Evolutionary conservation across 2,888 invertebrate species (phyloP), one percentile per base, ranked within the genome.

Genomic region (Caenorhabditis wallacei): DNA sequence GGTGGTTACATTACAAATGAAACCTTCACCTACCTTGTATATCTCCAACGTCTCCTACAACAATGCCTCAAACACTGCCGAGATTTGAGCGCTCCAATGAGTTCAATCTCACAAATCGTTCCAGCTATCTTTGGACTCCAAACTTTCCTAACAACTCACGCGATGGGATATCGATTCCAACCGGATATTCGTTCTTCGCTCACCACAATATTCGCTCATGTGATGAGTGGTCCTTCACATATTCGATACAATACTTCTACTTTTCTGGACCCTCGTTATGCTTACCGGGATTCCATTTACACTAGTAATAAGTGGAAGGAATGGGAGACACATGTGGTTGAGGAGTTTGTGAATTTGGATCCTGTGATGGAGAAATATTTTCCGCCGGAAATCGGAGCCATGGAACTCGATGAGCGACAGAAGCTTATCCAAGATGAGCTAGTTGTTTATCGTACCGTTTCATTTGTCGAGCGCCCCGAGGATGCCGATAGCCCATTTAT

Each of bases 41-140:
- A 57, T 20, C 43, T 70, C 18, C 56, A 57, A 26, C 30, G 70
- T 1, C n/a, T 70, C 11, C 59, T 71, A 10, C 71, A 71, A 30
- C 48, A 71, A n/a, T 61, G 59, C 20, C 5, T 57, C 11, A 18
- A 46, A 5, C 22, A 22, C 18, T 46, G 43, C 24, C 0, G 37
- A 16, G 20, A 51, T 1, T 35, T 71, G 13, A 48, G 48, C 18
- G n/a, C 18, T 0, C 51, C 59, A 4, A 20, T n/a, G 35, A 71
- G 48, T 22, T 24, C 71, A 5, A 61, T 71, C 13, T 71, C 71
- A 3, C 59, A 59, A 30, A 18, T 61, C 0, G 13, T 71, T 2
- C 61, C 59, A n/a, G 51, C 51, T 1, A 51, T 48, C 22, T 5
- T 2, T 0, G 8, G 43, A 13, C 30, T 71, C 11, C 18, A 30